phyloP scores from a whole-genome alignment of 1,140 invertebrate genomes.

The Panulirus ornatus region DNA sequence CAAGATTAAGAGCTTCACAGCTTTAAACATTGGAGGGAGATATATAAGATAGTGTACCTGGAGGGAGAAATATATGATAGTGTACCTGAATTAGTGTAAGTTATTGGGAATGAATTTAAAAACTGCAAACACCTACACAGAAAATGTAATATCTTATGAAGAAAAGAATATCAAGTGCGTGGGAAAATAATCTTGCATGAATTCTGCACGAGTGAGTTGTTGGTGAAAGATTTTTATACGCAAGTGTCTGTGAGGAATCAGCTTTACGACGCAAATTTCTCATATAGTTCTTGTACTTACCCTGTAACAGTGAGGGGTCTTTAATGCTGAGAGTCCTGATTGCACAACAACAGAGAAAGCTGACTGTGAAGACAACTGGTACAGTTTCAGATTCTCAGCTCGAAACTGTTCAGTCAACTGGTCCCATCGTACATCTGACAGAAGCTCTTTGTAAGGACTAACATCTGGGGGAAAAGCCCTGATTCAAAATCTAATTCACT shows the following conservation, averaged over 20 bases:
- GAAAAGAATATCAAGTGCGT: too few species aligned
- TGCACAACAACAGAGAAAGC: conserved; percentile 94
- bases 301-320: conserved; percentile 87
- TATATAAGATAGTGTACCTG: too few species aligned
- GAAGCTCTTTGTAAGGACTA: conserved; percentile 84
- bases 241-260: neutral
- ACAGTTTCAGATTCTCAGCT: conserved; percentile 94
- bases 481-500: too few species aligned
- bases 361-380: conserved; percentile 93
- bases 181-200: too few species aligned
- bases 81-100: too few species aligned
- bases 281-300: conserved; percentile 13
- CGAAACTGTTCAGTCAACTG: conserved; percentile 93
- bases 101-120: too few species aligned
- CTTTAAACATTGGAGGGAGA: too few species aligned
- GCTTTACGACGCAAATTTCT: neutral
- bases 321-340: conserved; percentile 95
- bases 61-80: too few species aligned
- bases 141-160: too few species aligned
- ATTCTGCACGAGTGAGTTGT: too few species aligned
- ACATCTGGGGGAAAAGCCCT: conserved; percentile 77
- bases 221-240: neutral
- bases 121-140: too few species aligned
- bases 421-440: conserved; percentile 87
- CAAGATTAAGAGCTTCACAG: too few species aligned